These are phyloP conservation scores for Drosophila kikkawai DNA, from an alignment of 1,140 invertebrate species.

Conservation along the genomic window DNA sequence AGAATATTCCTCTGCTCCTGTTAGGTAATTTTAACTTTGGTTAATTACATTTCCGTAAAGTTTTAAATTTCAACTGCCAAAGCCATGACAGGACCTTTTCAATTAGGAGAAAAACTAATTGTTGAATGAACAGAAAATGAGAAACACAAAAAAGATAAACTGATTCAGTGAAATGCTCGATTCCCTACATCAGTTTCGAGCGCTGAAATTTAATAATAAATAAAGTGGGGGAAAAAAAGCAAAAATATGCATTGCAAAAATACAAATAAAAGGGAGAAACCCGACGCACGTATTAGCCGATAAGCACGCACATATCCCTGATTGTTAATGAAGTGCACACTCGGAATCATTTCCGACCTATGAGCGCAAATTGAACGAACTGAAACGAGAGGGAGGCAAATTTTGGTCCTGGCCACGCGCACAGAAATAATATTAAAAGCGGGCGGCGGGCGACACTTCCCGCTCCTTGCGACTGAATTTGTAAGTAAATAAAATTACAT, in stretches of 20 bases:
- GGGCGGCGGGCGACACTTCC: constrained; percentile 28
- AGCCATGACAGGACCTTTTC: constrained; percentile 11
- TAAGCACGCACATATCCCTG: constrained; percentile 49
- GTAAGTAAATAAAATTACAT: constrained; percentile 68
- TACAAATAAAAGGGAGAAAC: constrained; percentile 13
- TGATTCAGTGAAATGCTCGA: constrained; percentile 22
- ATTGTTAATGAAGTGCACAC: constrained; percentile 57
- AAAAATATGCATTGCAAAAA: constrained; percentile 15
- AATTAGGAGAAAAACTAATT: constrained; percentile 35
- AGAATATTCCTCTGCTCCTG: neutral
- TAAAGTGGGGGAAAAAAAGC: constrained; percentile 8
- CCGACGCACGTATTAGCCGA: constrained; percentile 43
- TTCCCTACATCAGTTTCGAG: constrained; percentile 2
- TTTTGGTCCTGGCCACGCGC: constrained; percentile 26
- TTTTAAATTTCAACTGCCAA: constrained; percentile 40
- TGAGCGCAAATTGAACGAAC: constrained; percentile 45
- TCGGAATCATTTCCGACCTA: constrained; percentile 40
- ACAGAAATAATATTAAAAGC: constrained; percentile 20
- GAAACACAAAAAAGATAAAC: constrained; percentile 15
- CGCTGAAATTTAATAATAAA: constrained; percentile 40
- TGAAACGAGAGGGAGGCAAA: constrained; percentile 40
- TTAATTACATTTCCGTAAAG: constrained; percentile 15
- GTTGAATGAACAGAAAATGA: constrained; percentile 21
- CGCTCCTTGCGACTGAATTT: constrained; percentile 35
- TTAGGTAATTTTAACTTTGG: neutral